Conservation (phyloP, 2,113 vertebrate genomes). For the Chrysemys picta region DNA sequence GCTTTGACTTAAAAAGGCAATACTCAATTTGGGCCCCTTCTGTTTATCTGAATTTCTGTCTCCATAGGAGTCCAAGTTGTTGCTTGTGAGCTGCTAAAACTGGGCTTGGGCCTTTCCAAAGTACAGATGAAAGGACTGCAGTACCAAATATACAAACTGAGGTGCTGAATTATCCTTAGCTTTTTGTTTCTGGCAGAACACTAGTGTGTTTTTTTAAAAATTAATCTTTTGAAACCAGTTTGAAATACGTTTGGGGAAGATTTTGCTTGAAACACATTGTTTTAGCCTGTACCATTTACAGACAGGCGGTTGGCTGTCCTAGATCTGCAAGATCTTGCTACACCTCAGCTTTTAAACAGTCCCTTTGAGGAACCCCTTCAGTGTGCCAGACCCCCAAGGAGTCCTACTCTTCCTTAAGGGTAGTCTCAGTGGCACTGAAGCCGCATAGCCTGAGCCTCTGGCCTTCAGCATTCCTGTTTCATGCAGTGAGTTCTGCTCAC, state of each 20-base stretch:
- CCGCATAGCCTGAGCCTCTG: not conserved
- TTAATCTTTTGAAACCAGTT: not conserved
- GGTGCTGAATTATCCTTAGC: not conserved
- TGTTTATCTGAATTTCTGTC: not conserved
- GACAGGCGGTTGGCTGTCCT: not conserved
- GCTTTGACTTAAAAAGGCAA: not conserved
- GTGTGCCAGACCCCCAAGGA: not conserved
- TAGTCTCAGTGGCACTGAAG: not conserved
- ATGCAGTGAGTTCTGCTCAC: not conserved
- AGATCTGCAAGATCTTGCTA: not conserved
- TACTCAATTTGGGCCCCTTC: not conserved
- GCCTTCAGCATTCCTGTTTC: not conserved
- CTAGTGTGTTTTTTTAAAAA: not conserved
- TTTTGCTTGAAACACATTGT: not conserved
- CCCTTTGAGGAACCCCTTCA: not conserved
- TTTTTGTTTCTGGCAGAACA: not conserved
- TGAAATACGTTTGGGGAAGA: not conserved
- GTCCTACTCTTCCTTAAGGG: not conserved
- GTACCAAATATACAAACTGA: not conserved
- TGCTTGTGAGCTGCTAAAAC: not conserved
- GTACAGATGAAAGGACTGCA: not conserved
- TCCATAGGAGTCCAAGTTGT: not conserved
- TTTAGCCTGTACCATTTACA: not conserved
- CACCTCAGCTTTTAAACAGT: not conserved
- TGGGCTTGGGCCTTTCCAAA: not conserved